Evolutionary conservation across 2,113 vertebrate genomes (phyloP), one percentile per base, ranked within the genome.

Genomic region (Antigone vipio): DNA sequence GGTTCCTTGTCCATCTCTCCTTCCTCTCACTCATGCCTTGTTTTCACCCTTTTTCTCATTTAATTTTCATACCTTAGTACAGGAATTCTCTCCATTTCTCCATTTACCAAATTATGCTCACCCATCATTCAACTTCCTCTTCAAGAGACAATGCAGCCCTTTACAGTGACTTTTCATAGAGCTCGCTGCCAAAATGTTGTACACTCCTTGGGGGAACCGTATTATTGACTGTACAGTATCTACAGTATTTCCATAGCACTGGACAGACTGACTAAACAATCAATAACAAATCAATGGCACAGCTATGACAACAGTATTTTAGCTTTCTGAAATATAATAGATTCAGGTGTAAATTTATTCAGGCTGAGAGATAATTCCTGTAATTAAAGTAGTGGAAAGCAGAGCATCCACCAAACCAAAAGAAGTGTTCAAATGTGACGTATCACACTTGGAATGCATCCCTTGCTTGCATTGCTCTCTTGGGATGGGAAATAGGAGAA

Each of bases 401-500:
- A 94, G 58, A 95, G 84, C 80, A 95, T 87, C 91, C 71, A 82
- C 83, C 80, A 95, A 91, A 94, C 44, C 62, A 79, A 79, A 82
- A 85, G 63, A 68, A 88, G 77, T n/a, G 45, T 73, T 92, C 63
- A 53, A 87, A 76, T 11, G 77, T 93, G 89, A 89, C 32, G 38
- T 91, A 74, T 79, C 14, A 0, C 38, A 42, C 67, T 94, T 91
- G 91, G 94, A 96, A 95, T 89, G 95, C 53, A 93, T 93, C 94
- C 93, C 89, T 87, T 85, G 74, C 77, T 82, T 67, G 89, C 84
- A 58, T 16, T 66, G 77, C 80, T 83, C 92, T 92, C 92, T 79
- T 55, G 93, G 87, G 94, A 85, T 29, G 38, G 77, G 92, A 96
- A 96, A 95, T 9, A 85, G 66, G 69, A 95, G 94, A 95, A 96